Evolutionary conservation across 2,888 invertebrate genomes (phyloP), one percentile per base, ranked within the genome.

Genomic region (Choristoneura rosaceana): DNA sequence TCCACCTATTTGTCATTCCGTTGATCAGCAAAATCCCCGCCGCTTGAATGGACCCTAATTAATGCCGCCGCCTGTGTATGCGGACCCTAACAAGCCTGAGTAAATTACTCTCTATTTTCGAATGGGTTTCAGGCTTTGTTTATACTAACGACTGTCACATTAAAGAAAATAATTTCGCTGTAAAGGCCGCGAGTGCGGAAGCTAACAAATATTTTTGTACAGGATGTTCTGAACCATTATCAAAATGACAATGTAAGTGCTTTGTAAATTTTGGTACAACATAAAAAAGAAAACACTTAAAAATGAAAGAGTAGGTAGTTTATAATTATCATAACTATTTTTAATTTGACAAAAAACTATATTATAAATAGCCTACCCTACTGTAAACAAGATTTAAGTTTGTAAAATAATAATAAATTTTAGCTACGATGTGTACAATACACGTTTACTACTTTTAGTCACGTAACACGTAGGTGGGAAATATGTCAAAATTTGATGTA

Each of bases 121-220:
- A 69, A 73, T 73, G 73, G 68, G 43, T 50, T 69, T 60, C 69
- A 41, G 64, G 73, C 73, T 73, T 69, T 73, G 73, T 73, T 73
- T 73, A 69, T 69, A 64, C 73, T 73, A 73, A 73, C 69, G 73
- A 73, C 73, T 73, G 73, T 73, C 73, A 73, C 73, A 73, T 73
- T 73, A 69, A 73, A 73, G 73, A 69, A 73, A 73, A 73, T 69
- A 73, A 73, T 73, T 69, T 45, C 64, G 43, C 73, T 52, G 64
- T 73, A 73, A 73, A 69, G 64, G 41, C 52, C 25, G 61, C 34
- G 63, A 71, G 71, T 58, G 47, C 67, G 41, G 34, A 45, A 8
- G 17, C 41, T 12, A 9, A 17, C 52, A 34, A 25, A 47, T 38
- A 43, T 50, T 50, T 4, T 52, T 15, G 15, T 52, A n/a, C n/a